Percentiles rank a stretch among this genome's conserved stretches.
phyloP scores from a whole-genome alignment of 2,797 vertebrate genomes.

The Sebastes hopkinsi region DNA sequence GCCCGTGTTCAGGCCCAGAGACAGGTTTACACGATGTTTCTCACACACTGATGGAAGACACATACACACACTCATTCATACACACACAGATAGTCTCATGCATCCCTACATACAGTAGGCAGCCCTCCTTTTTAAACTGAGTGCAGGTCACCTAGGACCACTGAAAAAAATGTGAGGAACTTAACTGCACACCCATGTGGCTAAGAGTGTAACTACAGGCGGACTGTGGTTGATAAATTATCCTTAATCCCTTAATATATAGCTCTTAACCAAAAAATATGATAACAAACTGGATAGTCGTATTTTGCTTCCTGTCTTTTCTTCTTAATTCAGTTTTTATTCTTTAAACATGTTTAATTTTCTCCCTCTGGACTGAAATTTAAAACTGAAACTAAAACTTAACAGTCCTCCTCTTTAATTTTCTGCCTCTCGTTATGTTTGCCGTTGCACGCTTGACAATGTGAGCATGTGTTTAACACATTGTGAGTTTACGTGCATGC shows the following conservation, averaged over 20 bases:
- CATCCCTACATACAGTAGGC: not conserved
- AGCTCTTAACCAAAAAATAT: not conserved
- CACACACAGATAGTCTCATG: not conserved
- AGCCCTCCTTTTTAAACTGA: not conserved
- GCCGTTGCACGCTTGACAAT: slow-evolving; percentile 16
- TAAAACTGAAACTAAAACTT: slow-evolving; percentile 6
- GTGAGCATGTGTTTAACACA: slow-evolving; percentile 39
- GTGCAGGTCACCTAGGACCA: not conserved
- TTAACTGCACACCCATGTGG: slow-evolving; percentile 65
- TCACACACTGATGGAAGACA: slow-evolving; percentile 1
- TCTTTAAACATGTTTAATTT: slow-evolving; percentile 10
- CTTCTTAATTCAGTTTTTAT: not conserved
- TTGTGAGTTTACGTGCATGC: slow-evolving; percentile 31
- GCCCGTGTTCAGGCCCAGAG: slow-evolving; percentile 75
- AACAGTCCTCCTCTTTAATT: not conserved
- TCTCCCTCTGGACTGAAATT: slow-evolving; percentile 3
- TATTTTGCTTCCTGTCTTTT: not conserved
- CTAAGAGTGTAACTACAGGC: slow-evolving; percentile 18
- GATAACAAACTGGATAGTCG: not conserved
- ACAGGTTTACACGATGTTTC: slow-evolving; percentile 66
- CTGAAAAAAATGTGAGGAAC: not conserved
- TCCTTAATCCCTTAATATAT: not conserved
- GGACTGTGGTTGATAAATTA: not conserved
- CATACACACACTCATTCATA: not conserved
- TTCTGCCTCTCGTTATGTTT: slow-evolving; percentile 19